Evolutionary conservation across 1,140 invertebrate species (phyloP), one percentile per base, ranked within the genome.

Genomic region (Euglossa dilemma): DNA sequence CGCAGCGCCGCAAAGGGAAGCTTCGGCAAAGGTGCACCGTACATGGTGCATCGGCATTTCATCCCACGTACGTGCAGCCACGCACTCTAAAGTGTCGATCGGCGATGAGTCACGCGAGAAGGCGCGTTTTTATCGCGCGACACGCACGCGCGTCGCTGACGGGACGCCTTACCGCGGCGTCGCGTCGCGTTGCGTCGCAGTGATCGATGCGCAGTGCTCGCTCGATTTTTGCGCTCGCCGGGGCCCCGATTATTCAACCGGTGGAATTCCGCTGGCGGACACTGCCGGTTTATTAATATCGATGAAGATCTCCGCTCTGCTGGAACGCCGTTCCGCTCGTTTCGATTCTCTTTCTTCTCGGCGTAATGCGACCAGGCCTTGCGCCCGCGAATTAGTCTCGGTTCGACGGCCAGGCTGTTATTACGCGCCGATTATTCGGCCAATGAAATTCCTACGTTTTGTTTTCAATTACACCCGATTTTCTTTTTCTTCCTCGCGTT

Each of bases 171-270:
- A 66, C 59, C 14, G 50, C 25, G 16, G 78, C 52, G 66, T 79
- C 81, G 75, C 47, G 74, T 77, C 78, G 59, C 56, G 63, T 79
- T 74, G 75, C 47, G 74, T 77, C 78, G 59, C 56, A 57, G 56
- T 86, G 85, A 87, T 86, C 79, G 85, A 87, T 77, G 70, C 28
- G 7, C 9, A 11, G 56, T 57, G 61, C 52, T 36, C 79, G 79
- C 16, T 50, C 43, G 79, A 81, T 57, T 66, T 81, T 81, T 25
- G 61, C 52, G 52, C 47, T 28, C 45, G 1, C 16, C 28, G 18
- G 43, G 9, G 45, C 43, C 47, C 9, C 50, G 28, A 12, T 59
- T 47, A 56, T 72, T 59, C 56, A n/a, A 14, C 43, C 23, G 9
- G 18, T 47, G 66, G 54, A 36, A 79, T 71, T 70, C 63, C 9